phyloP scores from a whole-genome alignment of 1,140 invertebrate species.

The Drosophila bocqueti region DNA sequence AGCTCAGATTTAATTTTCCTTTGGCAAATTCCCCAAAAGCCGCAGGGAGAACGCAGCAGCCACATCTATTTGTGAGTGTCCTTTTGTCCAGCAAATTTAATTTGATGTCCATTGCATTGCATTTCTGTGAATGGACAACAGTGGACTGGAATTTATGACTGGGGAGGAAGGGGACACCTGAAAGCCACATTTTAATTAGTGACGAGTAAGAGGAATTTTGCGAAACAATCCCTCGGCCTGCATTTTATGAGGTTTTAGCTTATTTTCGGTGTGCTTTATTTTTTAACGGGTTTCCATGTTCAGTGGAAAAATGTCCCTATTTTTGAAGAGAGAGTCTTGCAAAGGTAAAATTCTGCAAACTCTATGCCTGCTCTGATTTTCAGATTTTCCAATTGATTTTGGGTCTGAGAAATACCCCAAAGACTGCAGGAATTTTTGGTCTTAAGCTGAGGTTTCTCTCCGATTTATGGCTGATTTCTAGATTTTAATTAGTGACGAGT shows the following conservation, averaged over 20 bases:
- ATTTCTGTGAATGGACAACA: conserved; percentile 1
- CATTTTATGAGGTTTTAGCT: background rate
- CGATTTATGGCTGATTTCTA: background rate
- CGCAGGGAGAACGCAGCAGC: background rate
- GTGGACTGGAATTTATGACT: background rate
- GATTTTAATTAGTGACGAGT: conserved; percentile 2
- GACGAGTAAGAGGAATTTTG: background rate
- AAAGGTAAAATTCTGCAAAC: background rate
- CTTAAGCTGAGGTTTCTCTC: background rate
- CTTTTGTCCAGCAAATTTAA: conserved; percentile 3
- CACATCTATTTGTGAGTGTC: conserved; percentile 2
- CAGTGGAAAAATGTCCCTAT: background rate
- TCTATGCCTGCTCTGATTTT: background rate
- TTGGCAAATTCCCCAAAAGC: background rate
- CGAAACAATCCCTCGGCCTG: background rate
- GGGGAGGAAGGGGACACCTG: background rate
- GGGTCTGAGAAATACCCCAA: background rate
- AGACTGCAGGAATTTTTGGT: background rate
- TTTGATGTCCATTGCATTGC: conserved; percentile 2
- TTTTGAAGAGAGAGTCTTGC: background rate
- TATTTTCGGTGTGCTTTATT: background rate
- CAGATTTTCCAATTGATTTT: background rate
- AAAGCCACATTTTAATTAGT: conserved; percentile 17
- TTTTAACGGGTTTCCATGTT: too few relatives aligned
- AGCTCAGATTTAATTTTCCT: background rate